These are phyloP conservation scores for Eucidaris tribuloides DNA, from an alignment of 35 echinoderm and acorn worm genomes.

Conservation along the genomic window DNA sequence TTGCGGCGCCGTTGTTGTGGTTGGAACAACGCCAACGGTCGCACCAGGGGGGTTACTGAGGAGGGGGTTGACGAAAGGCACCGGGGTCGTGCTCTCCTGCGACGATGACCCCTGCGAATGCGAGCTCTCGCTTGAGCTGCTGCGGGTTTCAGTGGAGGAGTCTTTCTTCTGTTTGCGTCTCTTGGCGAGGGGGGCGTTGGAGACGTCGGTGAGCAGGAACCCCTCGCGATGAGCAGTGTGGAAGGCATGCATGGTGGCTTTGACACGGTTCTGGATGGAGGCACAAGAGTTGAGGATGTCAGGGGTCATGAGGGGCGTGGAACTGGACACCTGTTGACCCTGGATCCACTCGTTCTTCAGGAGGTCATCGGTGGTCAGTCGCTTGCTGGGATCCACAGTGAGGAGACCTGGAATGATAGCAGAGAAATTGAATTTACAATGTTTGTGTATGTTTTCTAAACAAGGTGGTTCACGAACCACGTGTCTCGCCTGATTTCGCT, in stretches of 20 bases:
- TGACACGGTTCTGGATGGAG: slow-evolving; percentile 62
- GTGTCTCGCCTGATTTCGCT: too few relatives aligned
- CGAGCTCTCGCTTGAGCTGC: slow-evolving; percentile 74
- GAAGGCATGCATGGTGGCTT: slow-evolving; percentile 97
- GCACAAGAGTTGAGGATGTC: slow-evolving; percentile 67
- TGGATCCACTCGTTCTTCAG: slow-evolving; percentile 89
- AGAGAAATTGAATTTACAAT: too few relatives aligned
- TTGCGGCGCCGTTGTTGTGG: background rate
- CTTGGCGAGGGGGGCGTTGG: slow-evolving; percentile 92
- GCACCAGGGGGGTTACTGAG: background rate
- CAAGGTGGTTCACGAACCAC: too few relatives aligned
- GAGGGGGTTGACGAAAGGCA: slow-evolving; percentile 53
- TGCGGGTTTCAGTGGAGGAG: slow-evolving; percentile 84
- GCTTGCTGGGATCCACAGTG: slow-evolving; percentile 50
- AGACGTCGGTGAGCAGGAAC: slow-evolving; percentile 94
- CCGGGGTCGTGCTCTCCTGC: slow-evolving; percentile 59
- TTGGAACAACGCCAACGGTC: background rate
- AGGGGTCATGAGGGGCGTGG: slow-evolving; percentile 95
- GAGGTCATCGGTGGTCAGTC: slow-evolving; percentile 79
- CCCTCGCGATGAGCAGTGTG: slow-evolving; percentile 75
- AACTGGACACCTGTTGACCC: slow-evolving; percentile 62
- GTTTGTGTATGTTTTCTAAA: too few relatives aligned
- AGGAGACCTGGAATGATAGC: slow-evolving; percentile 54
- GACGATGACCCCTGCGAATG: slow-evolving; percentile 61
- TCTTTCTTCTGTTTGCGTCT: slow-evolving; percentile 93